These are phyloP conservation scores for Pelosia muscerda DNA, from an alignment of 2,888 invertebrate genomes.

Conservation along the genomic window DNA sequence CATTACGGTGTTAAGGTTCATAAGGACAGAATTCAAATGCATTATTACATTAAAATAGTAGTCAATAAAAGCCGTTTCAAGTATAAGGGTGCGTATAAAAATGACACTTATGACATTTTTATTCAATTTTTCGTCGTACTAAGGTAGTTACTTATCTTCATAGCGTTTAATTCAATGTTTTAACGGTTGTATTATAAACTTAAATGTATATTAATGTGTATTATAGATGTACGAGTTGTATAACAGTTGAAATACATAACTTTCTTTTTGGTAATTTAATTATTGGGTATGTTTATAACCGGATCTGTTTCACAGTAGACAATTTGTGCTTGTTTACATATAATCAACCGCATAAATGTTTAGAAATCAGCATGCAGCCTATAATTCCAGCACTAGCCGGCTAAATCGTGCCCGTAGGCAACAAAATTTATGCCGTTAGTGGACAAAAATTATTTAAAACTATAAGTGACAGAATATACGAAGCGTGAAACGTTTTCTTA, in stretches of 20 bases:
- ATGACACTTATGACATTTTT: neutral
- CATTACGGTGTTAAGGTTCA: neutral
- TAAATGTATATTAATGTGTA: no score
- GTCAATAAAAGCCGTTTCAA: neutral
- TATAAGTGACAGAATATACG: no score
- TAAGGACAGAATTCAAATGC: neutral
- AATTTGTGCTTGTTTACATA: neutral
- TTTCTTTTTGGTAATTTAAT: conserved; percentile 11
- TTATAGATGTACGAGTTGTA: no score
- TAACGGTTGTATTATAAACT: conserved; percentile 4
- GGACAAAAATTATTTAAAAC: no score
- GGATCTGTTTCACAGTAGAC: neutral
- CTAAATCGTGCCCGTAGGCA: no score
- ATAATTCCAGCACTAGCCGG: no score
- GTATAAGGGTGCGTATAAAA: conserved; percentile 6
- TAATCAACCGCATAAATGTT: neutral
- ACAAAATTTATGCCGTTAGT: no score
- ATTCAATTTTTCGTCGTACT: neutral
- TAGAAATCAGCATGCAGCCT: no score
- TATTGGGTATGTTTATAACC: neutral
- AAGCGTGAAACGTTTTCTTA: no score
- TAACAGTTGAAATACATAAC: conserved; percentile 16
- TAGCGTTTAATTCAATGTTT: neutral
- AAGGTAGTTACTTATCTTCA: neutral
- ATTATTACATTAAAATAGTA: neutral